Percentiles rank a stretch among this genome's conserved stretches.
phyloP scores from a whole-genome alignment of 2,888 invertebrate species.

The Drosophila anomalipes region DNA sequence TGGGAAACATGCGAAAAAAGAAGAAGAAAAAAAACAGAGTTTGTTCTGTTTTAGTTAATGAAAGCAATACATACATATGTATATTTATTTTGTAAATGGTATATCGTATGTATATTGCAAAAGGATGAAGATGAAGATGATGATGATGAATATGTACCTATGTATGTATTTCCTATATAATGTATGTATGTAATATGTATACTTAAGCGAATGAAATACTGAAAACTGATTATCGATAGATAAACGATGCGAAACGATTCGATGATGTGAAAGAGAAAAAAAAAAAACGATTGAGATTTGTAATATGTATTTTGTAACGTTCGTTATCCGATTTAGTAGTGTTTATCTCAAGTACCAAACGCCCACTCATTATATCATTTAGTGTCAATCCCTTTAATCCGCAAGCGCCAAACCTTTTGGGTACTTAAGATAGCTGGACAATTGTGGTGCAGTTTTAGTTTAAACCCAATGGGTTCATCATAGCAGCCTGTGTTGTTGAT shows the following conservation, averaged over 20 bases:
- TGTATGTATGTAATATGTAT: constrained; percentile 53
- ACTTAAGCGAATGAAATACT: constrained; percentile 41
- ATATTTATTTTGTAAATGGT: constrained; percentile 30
- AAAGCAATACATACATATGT: constrained; percentile 50
- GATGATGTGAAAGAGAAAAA: constrained; percentile 25
- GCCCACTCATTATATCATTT: constrained; percentile 25
- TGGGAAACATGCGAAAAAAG: constrained; percentile 6
- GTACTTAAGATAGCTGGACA: constrained; percentile 63
- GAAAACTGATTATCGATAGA: constrained; percentile 32
- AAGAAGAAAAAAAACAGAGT: constrained; percentile 18
- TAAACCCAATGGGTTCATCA: constrained; percentile 86
- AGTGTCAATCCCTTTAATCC: constrained; percentile 2
- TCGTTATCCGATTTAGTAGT: constrained; percentile 26
- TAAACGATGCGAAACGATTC: constrained; percentile 6
- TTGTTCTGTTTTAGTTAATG: constrained; percentile 39
- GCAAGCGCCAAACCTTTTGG: constrained; percentile 40
- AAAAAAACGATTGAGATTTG: constrained; percentile 55
- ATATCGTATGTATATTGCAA: constrained; percentile 36
- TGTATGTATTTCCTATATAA: constrained; percentile 36
- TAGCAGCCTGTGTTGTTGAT: constrained; percentile 75
- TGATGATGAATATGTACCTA: constrained; percentile 33
- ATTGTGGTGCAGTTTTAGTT: constrained; percentile 70
- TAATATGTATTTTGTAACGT: constrained; percentile 49
- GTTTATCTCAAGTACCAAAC: constrained; percentile 20
- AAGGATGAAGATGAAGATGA: background rate